Evolutionary conservation across 2,888 invertebrate genomes (phyloP).

Genomic region (Dilophus febrilis): DNA sequence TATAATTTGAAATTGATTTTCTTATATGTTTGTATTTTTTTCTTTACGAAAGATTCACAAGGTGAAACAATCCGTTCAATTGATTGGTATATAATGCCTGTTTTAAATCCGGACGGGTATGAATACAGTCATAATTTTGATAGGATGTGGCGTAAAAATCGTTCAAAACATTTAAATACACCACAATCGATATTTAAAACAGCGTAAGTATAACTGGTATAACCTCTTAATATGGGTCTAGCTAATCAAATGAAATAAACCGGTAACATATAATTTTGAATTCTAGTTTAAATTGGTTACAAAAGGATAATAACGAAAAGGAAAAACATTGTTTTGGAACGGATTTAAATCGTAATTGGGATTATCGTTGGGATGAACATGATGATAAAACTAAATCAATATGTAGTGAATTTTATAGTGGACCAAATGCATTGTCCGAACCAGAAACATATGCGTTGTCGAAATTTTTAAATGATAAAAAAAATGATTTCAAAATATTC

Average conservation of each 20-base stretch:
- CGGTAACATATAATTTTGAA: background rate
- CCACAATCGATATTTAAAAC: background rate
- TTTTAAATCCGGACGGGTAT: conserved; percentile 63
- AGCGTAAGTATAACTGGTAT: conserved; percentile 7
- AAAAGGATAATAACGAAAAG: background rate
- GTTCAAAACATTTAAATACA: conserved; percentile 36
- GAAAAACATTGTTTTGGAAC: conserved; percentile 46
- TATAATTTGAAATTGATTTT: background rate
- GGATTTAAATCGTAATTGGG: conserved; percentile 64
- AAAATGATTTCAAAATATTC: conserved; percentile 44
- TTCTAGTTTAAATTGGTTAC: conserved; percentile 6
- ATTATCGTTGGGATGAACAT: conserved; percentile 50
- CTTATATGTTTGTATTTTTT: conserved; percentile 9
- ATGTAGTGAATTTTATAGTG: conserved; percentile 59
- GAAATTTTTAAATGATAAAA: conserved; percentile 38
- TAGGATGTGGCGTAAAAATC: conserved; percentile 65
- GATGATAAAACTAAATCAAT: conserved; percentile 58
- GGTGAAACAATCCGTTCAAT: conserved; percentile 37
- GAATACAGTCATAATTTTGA: conserved; percentile 55
- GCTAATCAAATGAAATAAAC: background rate
- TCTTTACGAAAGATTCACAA: conserved; percentile 9
- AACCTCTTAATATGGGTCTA: background rate
- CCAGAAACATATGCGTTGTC: conserved; percentile 55
- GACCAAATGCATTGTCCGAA: conserved; percentile 56
- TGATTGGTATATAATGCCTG: conserved; percentile 61